Evolutionary conservation across 2,888 invertebrate genomes (phyloP), one percentile per base, ranked within the genome.

Genomic region (Himalopsyche anomala): DNA sequence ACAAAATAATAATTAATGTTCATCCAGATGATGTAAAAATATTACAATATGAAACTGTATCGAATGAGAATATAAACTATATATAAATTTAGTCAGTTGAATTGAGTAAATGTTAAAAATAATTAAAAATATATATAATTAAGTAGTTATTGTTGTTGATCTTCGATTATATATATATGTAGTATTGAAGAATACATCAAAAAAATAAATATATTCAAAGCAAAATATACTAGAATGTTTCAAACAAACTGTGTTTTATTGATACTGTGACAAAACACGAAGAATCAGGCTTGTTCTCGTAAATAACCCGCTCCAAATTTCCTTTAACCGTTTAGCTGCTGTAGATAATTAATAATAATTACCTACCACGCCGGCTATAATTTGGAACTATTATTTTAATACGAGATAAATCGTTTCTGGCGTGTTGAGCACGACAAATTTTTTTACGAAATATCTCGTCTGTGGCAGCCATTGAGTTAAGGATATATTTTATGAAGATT

Each of bases 141-240:
- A 74, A 74, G 74, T 74, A 74, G 74, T 88, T 89, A 89, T 86
- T 88, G 88, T 87, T 88, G 88, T 88, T 88, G 88, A 87, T 86
- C 87, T 88, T 88, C 86, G 87, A 87, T 84, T 82, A 80, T 82
- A 84, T 28, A 28, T 86, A 86, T 84, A 81, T 87, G 87, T 88
- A 88, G 87, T 80, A 80, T 84, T 87, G 86, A 87, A 56, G 79
- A 38, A 88, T 83, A 88, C 84, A 86, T 88, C 86, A 86, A 56
- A 55, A 84, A 45, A 82, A 82, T 86, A 86, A 28, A 28, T 89
- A 87, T 85, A 89, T 87, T 89, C 89, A 90, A 89, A 89, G 84
- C 88, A 85, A 56, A 56, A 69, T 56, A 85, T 87, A 87, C 84
- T 87, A 88, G 88, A 90, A 92, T 92, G 92, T 91, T 92, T 92